Percentiles rank a stretch among this genome's conserved stretches.
phyloP scores from a whole-genome alignment of 2,888 invertebrate genomes.

The Cistogaster globosa region DNA sequence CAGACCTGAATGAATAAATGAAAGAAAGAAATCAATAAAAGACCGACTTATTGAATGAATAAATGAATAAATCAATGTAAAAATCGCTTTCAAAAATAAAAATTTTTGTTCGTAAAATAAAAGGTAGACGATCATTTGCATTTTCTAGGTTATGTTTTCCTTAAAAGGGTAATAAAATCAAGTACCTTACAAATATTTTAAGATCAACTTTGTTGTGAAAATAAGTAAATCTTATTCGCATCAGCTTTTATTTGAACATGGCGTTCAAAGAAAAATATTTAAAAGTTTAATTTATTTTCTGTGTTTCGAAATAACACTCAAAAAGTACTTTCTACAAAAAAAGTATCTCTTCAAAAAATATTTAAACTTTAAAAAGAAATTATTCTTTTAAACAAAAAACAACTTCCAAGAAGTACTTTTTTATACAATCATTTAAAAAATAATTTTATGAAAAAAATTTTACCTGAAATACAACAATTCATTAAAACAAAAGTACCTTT shows the following conservation, averaged over 20 bases:
- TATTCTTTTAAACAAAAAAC: too few species aligned
- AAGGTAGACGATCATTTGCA: not conserved
- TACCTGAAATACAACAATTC: not conserved
- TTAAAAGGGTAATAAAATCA: not conserved
- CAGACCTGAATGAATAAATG: slow-evolving; percentile 27
- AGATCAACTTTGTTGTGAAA: too few species aligned
- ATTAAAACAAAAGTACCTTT: too few species aligned
- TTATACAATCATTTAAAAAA: too few species aligned
- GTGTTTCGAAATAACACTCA: too few species aligned
- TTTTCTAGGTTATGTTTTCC: slow-evolving; percentile 3
- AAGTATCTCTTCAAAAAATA: not conserved
- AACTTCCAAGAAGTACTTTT: too few species aligned
- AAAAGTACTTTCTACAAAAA: not conserved
- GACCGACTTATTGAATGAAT: slow-evolving; percentile 40
- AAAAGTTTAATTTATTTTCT: too few species aligned
- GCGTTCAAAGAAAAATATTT: too few species aligned
- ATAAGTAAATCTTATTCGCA: not conserved
- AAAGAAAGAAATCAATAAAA: slow-evolving; percentile 33
- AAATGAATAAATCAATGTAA: slow-evolving; percentile 49
- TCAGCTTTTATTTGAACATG: too few species aligned
- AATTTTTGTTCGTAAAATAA: not conserved
- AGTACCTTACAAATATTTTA: not conserved
- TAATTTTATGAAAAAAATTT: too few species aligned
- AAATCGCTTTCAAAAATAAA: slow-evolving; percentile 7
- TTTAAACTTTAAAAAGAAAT: too few species aligned